These are phyloP conservation scores for Egretta garzetta DNA, from an alignment of 2,113 vertebrate species.

Conservation along the genomic window DNA sequence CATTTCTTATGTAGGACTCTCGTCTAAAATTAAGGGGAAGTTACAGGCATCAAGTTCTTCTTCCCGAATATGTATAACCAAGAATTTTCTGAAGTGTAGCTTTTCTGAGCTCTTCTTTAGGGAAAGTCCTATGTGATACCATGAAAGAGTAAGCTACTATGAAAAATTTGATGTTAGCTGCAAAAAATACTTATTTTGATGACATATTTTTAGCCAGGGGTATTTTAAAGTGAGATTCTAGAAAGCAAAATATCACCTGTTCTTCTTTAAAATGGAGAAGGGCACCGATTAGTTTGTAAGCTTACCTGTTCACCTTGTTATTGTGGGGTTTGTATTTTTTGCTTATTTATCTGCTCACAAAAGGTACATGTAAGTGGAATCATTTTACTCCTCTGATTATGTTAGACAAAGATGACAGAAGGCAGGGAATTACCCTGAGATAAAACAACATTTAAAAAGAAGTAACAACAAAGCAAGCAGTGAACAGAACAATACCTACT, in stretches of 20 bases:
- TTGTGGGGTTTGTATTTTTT: neutral
- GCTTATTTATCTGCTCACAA: slow-evolving; percentile 8
- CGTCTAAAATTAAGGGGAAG: slow-evolving; percentile 56
- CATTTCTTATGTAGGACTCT: slow-evolving; percentile 46
- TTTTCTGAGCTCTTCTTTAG: neutral
- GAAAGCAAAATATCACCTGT: neutral
- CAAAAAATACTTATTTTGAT: neutral
- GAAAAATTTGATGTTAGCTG: neutral
- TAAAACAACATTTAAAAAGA: neutral
- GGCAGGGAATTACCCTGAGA: slow-evolving; percentile 32
- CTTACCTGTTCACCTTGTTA: neutral
- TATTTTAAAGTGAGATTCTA: neutral
- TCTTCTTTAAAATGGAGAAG: neutral
- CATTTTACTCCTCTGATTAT: neutral
- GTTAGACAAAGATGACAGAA: neutral
- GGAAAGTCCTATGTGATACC: neutral
- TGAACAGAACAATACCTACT: slow-evolving; percentile 1
- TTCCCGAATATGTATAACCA: neutral
- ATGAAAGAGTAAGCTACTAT: neutral
- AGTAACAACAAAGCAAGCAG: neutral
- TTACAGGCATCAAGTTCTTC: slow-evolving; percentile 37
- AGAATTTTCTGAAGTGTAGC: slow-evolving; percentile 25
- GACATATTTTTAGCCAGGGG: slow-evolving; percentile 32
- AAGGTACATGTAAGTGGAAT: neutral
- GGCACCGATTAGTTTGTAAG: neutral